These are phyloP conservation scores for Gymnarchus niloticus DNA, from an alignment of 2,113 vertebrate species.

Conservation along the genomic window DNA sequence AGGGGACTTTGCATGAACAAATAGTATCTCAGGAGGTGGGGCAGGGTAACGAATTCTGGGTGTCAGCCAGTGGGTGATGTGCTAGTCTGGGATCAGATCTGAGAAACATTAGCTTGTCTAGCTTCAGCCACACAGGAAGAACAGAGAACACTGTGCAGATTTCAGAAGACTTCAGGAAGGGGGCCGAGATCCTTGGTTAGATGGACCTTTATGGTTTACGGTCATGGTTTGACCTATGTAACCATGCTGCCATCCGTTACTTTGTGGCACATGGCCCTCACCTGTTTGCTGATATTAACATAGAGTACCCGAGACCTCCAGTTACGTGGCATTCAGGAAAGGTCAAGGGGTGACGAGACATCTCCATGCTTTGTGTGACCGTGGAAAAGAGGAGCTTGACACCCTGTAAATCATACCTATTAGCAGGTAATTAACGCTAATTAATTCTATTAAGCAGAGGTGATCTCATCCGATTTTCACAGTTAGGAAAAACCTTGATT, in stretches of 20 bases:
- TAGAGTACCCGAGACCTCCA: neutral
- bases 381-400: neutral
- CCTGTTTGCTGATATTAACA: neutral
- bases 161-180: too few relatives aligned
- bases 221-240: too few relatives aligned
- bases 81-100: neutral
- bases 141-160: neutral
- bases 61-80: neutral
- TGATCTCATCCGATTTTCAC: neutral
- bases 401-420: neutral
- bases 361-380: too few relatives aligned
- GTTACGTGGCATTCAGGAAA: neutral
- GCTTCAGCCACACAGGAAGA: neutral
- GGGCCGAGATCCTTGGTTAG: too few relatives aligned
- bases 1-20: neutral
- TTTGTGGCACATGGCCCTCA: neutral
- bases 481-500: too few relatives aligned
- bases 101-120: neutral
- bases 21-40: neutral
- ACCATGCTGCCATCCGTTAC: too few relatives aligned
- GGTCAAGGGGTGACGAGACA: neutral
- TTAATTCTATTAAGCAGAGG: neutral
- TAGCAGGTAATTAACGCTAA: neutral
- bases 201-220: too few relatives aligned
- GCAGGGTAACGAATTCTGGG: too few relatives aligned